These are phyloP conservation scores for Euspilapteryx auroguttella DNA, from an alignment of 2,888 invertebrate genomes.

Conservation along the genomic window DNA sequence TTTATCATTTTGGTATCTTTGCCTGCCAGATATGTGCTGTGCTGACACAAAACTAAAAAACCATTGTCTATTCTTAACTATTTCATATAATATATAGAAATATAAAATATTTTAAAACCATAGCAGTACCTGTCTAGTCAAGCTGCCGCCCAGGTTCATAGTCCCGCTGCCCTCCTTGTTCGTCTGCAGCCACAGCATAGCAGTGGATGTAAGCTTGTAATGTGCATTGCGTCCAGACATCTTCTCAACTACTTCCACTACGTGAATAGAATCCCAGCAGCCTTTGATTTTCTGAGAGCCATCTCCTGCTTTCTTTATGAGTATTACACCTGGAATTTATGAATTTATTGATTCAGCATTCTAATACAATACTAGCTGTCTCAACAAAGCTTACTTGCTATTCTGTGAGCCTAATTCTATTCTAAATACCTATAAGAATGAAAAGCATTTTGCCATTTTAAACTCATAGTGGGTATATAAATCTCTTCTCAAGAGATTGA, in stretches of 20 bases:
- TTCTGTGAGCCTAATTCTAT: too few species aligned
- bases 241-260: conserved; percentile 98
- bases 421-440: too few species aligned
- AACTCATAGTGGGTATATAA: too few species aligned
- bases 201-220: conserved; percentile 98
- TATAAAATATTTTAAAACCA: neutral
- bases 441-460: too few species aligned
- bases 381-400: too few species aligned
- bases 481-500: too few species aligned
- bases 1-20: too few species aligned
- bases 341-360: neutral
- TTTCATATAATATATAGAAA: too few species aligned
- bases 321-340: conserved; percentile 77
- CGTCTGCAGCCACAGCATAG: conserved; percentile 99
- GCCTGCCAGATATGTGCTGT: too few species aligned
- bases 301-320: conserved; percentile 98
- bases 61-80: too few species aligned
- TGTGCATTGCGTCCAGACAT: conserved; percentile 92
- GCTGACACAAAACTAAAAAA: too few species aligned
- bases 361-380: too few species aligned
- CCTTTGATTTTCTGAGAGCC: conserved; percentile 98
- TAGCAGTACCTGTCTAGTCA: conserved; percentile 92
- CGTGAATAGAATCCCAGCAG: conserved; percentile 99
- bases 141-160: conserved; percentile 98
- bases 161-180: conserved; percentile 95